Evolutionary conservation across 2,888 invertebrate species (phyloP), one percentile per base, ranked within the genome.

Genomic region (Andrena marginata): DNA sequence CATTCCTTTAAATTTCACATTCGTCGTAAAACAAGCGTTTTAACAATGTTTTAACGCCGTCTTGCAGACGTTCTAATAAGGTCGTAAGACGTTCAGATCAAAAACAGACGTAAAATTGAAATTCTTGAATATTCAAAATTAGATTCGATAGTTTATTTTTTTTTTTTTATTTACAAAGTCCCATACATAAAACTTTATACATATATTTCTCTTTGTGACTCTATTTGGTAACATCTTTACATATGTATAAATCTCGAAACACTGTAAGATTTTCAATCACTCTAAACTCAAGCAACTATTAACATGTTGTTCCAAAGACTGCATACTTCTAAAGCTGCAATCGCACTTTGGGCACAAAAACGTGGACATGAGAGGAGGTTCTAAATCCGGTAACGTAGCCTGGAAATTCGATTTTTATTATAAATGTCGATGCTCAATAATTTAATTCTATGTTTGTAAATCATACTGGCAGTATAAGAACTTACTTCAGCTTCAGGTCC

Each of bases 321-420:
- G 0, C 2, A 77, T 13, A 6, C 20, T 60, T 0, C 6, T 5
- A 42, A 68, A 84, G 33, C 0, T 7, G 1, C 0, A 3, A 0
- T 26, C 16, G 10, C 83, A 85, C 49, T 64, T 63, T 20, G 80
- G 83, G 33, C 85, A 83, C 10, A 8, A 10, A 8, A 42, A 63
- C 13, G 54, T 26, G 7, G 42, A 26, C 5, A 76, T 16, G 10
- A 26, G 1, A 0, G 51, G 62, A 23, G 31, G 16, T 51, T 8
- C 1, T 26, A 56, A 0, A 0, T 26, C 4, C 20, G 8, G 42
- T 29, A 2, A 1, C 0, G 1, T 29, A 0, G 0, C 10, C 77
- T 77, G 8, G 23, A 31, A 80, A 76, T 75, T 59, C 29, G 2
- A 23, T 33, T 49, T 13, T 42, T 0, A 48, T 33, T 1, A 42